Evolutionary conservation across 1,140 invertebrate species (phyloP).

Genomic region (Myzus persicae): DNA sequence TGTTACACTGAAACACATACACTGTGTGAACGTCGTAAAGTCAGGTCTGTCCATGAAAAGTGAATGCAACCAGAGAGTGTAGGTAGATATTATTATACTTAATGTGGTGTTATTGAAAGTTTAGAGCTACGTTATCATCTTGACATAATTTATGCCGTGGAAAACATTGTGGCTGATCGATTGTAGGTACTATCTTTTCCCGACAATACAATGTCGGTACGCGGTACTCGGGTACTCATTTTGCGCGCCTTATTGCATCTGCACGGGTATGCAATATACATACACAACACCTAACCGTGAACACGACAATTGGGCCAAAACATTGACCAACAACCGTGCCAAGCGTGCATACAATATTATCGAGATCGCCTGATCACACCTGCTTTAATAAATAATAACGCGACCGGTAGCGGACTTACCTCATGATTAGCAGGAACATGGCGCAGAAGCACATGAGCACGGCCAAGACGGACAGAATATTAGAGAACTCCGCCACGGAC

Average conservation of each 20-base stretch:
- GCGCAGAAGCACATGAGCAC: conserved; percentile 72
- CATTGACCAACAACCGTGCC: too few species aligned
- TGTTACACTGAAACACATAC: background rate
- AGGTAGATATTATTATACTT: background rate
- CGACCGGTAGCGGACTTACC: conserved; percentile 64
- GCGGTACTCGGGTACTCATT: background rate
- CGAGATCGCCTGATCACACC: too few species aligned
- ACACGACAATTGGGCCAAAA: too few species aligned
- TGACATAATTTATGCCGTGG: background rate
- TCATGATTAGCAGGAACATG: conserved; percentile 71
- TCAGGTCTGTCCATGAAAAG: conserved; percentile 27
- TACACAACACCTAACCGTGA: too few species aligned
- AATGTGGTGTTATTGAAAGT: conserved; percentile 15
- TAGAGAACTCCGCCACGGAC: conserved; percentile 74
- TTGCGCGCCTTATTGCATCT: background rate
- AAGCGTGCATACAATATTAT: too few species aligned
- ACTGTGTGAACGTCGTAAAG: background rate
- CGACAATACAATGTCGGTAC: background rate
- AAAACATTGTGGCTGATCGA: background rate
- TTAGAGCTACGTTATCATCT: background rate
- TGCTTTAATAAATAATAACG: too few species aligned
- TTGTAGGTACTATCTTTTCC: background rate
- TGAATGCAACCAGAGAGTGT: conserved; percentile 11
- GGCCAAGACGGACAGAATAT: conserved; percentile 75
- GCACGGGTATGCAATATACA: too few species aligned